Conservation (phyloP, 1,140 invertebrate species). For the Hycleus cichorii region DNA sequence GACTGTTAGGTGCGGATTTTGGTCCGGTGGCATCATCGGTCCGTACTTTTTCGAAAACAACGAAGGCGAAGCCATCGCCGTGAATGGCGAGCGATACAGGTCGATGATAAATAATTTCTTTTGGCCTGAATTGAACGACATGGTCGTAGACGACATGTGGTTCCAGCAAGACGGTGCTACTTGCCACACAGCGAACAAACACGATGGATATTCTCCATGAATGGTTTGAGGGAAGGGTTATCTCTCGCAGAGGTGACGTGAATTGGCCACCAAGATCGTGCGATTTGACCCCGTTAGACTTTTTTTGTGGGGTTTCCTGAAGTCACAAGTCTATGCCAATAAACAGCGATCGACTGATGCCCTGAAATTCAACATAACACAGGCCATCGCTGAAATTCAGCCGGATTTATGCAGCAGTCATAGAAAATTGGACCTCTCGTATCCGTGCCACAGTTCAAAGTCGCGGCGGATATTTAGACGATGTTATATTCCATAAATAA, state of each 20-base stretch:
- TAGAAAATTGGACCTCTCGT: too few species aligned
- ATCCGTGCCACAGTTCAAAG: background rate
- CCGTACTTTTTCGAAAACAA: constrained; percentile 27
- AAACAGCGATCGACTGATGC: background rate
- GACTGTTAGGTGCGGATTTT: constrained; percentile 38
- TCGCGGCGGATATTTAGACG: background rate
- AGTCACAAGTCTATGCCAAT: constrained; percentile 10
- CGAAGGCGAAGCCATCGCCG: constrained; percentile 2
- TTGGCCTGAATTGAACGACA: constrained; percentile 14
- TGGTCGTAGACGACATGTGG: background rate
- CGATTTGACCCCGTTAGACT: constrained; percentile 40
- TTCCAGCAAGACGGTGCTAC: constrained; percentile 27
- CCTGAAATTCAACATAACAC: background rate
- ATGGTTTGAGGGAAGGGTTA: constrained; percentile 32
- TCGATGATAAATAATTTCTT: constrained; percentile 8
- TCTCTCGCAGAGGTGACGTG: constrained; percentile 36
- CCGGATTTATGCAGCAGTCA: background rate
- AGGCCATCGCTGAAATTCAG: background rate
- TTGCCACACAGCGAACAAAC: constrained; percentile 20
- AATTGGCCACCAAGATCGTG: constrained; percentile 38
- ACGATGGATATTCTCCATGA: constrained; percentile 22
- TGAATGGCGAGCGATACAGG: constrained; percentile 9
- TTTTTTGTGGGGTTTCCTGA: constrained; percentile 39
- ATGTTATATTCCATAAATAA: constrained; percentile 15
- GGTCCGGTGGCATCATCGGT: constrained; percentile 33